Conservation (phyloP, 2,113 vertebrate species). For the Chaetodon trifascialis region DNA sequence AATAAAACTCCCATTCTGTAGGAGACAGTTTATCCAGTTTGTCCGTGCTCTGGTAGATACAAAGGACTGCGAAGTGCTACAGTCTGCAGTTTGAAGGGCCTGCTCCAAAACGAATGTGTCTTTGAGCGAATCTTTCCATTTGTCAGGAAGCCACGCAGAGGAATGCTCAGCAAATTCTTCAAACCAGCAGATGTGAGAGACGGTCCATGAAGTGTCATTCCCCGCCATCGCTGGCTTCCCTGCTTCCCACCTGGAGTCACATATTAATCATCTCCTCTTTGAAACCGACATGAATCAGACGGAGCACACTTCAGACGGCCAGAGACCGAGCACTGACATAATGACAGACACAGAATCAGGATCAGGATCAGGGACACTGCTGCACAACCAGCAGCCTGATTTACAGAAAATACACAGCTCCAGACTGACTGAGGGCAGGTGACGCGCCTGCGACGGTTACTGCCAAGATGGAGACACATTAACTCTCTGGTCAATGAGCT, state of each 20-base stretch:
- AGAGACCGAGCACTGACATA: slow-evolving; percentile 37
- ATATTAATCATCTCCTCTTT: slow-evolving; percentile 65
- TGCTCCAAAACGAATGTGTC: slow-evolving; percentile 70
- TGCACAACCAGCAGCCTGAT: slow-evolving; percentile 49
- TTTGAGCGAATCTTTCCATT: slow-evolving; percentile 67
- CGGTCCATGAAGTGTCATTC: slow-evolving; percentile 67
- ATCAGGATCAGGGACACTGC: slow-evolving; percentile 37
- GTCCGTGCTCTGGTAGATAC: slow-evolving; percentile 51
- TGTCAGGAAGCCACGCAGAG: slow-evolving; percentile 57
- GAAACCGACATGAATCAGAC: slow-evolving; percentile 60
- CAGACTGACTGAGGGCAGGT: slow-evolving; percentile 33
- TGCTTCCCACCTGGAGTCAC: slow-evolving; percentile 53
- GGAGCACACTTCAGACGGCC: slow-evolving; percentile 51
- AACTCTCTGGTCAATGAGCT: slow-evolving; percentile 26
- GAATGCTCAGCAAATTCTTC: slow-evolving; percentile 75
- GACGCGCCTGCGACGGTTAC: slow-evolving; percentile 42
- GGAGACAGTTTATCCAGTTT: slow-evolving; percentile 61
- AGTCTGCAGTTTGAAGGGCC: slow-evolving; percentile 72
- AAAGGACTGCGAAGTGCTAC: slow-evolving; percentile 63
- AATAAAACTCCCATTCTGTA: slow-evolving; percentile 44
- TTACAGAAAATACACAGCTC: slow-evolving; percentile 33
- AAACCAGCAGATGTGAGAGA: slow-evolving; percentile 60
- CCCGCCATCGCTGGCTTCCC: slow-evolving; percentile 44
- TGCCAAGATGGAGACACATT: slow-evolving; percentile 26
- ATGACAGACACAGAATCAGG: slow-evolving; percentile 42